Percentiles rank a stretch among this genome's conserved stretches.
Evolutionary conservation across 2,113 vertebrate species (phyloP).

Genomic region (Pyxicephalus adspersus): DNA sequence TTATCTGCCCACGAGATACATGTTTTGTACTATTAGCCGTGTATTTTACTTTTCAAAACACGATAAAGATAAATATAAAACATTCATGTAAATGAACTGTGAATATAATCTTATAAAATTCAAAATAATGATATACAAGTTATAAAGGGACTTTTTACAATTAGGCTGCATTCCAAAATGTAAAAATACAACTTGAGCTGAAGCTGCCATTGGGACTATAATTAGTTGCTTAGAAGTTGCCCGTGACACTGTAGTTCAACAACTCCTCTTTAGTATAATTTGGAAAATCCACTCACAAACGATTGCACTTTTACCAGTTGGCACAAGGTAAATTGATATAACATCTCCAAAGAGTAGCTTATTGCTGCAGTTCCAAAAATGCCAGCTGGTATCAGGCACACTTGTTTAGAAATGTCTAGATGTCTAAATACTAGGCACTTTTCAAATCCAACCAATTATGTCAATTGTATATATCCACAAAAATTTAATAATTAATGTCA

Average conservation of each 20-base stretch:
- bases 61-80: no score
- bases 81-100: neutral
- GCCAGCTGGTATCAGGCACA: constrained; percentile 48
- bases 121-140: neutral
- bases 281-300: constrained; percentile 40
- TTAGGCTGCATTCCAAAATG: constrained; percentile 13
- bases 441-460: constrained; percentile 51
- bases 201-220: constrained; percentile 22
- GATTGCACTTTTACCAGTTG: constrained; percentile 55
- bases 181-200: constrained; percentile 4
- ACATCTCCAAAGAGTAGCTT: constrained; percentile 54
- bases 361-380: constrained; percentile 50
- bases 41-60: no score
- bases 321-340: constrained; percentile 55
- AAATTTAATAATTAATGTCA: neutral
- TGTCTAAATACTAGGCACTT: constrained; percentile 40
- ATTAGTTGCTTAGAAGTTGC: constrained; percentile 50
- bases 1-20: no score
- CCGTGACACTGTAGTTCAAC: constrained; percentile 49
- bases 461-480: constrained; percentile 27
- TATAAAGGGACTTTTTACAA: constrained; percentile 17
- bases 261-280: constrained; percentile 51
- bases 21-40: no score
- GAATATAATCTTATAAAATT: neutral
- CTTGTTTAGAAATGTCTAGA: constrained; percentile 52